Evolutionary conservation across 2,888 invertebrate genomes (phyloP).

Genomic region (Alviniconcha strummeri): DNA sequence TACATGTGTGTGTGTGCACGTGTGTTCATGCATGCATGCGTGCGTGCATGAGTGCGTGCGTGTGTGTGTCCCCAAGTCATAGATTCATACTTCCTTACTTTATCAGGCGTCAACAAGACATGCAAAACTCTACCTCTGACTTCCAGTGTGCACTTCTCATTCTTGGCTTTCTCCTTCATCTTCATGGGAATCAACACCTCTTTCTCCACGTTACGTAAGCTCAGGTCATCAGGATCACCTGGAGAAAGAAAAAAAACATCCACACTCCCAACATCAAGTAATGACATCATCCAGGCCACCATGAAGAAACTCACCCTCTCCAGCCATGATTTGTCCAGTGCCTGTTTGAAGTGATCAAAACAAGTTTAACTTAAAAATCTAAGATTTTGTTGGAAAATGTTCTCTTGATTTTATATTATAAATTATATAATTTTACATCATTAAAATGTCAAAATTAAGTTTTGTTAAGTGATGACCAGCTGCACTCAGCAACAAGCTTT

Average conservation of each 20-base stretch:
- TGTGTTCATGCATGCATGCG: not conserved
- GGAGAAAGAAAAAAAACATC: slow-evolving; percentile 34
- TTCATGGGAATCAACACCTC: slow-evolving; percentile 92
- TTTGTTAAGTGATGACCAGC: too few species aligned
- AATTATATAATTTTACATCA: too few species aligned
- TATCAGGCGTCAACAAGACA: not conserved
- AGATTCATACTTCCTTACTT: not conserved
- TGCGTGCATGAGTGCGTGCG: not conserved
- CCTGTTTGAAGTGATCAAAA: not conserved
- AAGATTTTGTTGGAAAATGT: not conserved
- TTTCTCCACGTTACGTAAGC: slow-evolving; percentile 89
- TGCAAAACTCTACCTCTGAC: slow-evolving; percentile 77
- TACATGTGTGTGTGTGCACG: not conserved
- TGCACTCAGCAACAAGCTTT: not conserved
- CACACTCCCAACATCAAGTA: not conserved
- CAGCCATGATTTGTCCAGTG: too few species aligned
- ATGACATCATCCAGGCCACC: too few species aligned
- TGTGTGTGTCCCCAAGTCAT: not conserved
- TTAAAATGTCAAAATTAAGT: too few species aligned
- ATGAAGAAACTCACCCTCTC: too few species aligned
- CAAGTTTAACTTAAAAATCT: not conserved
- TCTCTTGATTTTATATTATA: too few species aligned
- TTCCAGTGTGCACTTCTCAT: slow-evolving; percentile 85
- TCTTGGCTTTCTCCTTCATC: slow-evolving; percentile 87
- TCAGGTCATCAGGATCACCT: slow-evolving; percentile 90